Conservation (phyloP, 2,888 invertebrate species). For the Branchellion lobata region DNA sequence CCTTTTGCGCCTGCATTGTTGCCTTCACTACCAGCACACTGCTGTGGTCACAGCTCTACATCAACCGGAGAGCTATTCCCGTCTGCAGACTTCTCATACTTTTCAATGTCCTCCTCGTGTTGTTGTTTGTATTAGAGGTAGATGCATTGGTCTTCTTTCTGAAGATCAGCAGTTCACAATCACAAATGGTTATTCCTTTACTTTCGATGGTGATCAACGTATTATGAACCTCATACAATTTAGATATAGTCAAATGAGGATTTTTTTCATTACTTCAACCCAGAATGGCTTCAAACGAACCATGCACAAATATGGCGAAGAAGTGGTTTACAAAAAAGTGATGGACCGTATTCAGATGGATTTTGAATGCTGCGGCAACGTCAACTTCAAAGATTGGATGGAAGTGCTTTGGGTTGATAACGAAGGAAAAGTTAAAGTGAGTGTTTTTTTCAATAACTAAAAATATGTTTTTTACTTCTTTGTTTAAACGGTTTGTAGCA, state of each 20-base stretch:
- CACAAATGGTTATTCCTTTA: no score
- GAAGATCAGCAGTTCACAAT: background rate
- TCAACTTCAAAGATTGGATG: conserved; percentile 37
- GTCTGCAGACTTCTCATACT: background rate
- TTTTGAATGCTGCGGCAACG: conserved; percentile 33
- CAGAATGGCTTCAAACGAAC: conserved; percentile 10
- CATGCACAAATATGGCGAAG: background rate
- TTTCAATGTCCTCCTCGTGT: background rate
- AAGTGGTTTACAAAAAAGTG: background rate
- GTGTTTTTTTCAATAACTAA: no score
- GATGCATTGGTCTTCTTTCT: background rate
- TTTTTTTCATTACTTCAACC: no score
- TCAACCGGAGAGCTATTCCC: background rate
- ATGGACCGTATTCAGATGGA: background rate
- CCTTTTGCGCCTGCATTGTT: background rate
- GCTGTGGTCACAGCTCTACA: conserved; percentile 1
- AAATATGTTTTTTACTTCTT: no score
- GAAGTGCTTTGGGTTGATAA: conserved; percentile 1
- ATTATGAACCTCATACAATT: no score
- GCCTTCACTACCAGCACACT: background rate
- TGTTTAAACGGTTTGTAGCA: no score
- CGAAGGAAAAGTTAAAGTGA: background rate
- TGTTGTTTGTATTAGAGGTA: background rate
- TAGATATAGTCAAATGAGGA: no score
- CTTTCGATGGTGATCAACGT: no score